Conservation (phyloP, 2,797 vertebrate species). For the Etheostoma perlongum region DNA sequence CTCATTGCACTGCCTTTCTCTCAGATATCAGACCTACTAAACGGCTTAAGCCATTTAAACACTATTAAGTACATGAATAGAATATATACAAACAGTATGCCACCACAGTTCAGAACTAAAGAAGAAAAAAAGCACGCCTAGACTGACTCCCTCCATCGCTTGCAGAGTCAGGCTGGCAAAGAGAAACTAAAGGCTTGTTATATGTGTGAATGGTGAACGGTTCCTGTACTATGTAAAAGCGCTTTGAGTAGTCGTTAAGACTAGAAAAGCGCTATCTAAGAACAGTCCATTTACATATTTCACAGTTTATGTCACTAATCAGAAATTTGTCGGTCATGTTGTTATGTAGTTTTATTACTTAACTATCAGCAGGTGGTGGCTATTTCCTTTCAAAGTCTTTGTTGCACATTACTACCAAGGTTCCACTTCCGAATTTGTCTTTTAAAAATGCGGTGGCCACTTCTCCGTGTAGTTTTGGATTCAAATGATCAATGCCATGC, state of each 20-base stretch:
- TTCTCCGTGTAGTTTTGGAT: constrained; percentile 19
- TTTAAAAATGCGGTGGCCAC: constrained; percentile 20
- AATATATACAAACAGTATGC: constrained; percentile 82
- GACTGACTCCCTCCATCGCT: constrained; percentile 35
- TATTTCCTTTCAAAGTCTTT: constrained; percentile 38
- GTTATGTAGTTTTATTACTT: constrained; percentile 45
- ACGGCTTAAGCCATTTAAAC: constrained; percentile 65
- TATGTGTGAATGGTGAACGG: too few relatives aligned
- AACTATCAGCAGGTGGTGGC: constrained; percentile 22
- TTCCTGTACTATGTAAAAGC: too few relatives aligned
- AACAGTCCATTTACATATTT: neutral
- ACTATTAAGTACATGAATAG: constrained; percentile 83
- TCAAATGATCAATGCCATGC: neutral
- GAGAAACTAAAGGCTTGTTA: constrained; percentile 25
- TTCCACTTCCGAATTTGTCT: neutral
- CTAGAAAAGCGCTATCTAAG: too few relatives aligned
- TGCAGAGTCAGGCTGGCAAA: constrained; percentile 46
- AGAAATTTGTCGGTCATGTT: constrained; percentile 32
- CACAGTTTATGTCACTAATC: constrained; percentile 43
- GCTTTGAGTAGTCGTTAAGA: too few relatives aligned
- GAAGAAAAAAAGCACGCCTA: constrained; percentile 4
- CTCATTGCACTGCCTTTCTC: constrained; percentile 34
- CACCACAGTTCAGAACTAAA: constrained; percentile 65
- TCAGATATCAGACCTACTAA: constrained; percentile 34
- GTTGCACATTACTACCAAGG: neutral